Percentiles rank a stretch among this genome's conserved stretches.
These are phyloP conservation scores for Calypte anna DNA, from an alignment of 2,113 vertebrate species.

Conservation along the genomic window DNA sequence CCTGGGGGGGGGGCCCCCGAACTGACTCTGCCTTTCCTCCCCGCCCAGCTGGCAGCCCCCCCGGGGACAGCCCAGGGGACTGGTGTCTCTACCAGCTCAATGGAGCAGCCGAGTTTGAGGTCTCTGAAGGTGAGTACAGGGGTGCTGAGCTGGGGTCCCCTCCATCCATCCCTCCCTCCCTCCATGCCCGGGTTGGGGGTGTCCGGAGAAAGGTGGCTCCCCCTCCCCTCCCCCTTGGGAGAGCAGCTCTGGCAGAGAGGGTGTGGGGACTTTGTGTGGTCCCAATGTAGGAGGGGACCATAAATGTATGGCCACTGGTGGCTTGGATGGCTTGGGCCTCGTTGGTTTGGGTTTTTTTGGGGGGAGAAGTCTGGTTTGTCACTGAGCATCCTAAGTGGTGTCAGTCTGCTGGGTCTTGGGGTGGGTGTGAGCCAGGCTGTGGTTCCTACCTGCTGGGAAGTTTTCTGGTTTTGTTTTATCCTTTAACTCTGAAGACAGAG, in stretches of 20 bases:
- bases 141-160: neutral
- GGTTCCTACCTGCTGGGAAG: neutral
- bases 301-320: rapidly evolving
- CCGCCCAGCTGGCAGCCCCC: slow-evolving; percentile 35
- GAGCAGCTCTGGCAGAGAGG: no score
- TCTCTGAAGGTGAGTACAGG: slow-evolving; percentile 62
- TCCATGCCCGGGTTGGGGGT: neutral
- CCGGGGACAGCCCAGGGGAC: slow-evolving; percentile 41
- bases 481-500: neutral
- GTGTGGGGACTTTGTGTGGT: rapidly evolving
- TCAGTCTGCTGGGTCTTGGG: neutral
- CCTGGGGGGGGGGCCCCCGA: neutral
- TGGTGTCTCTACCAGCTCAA: slow-evolving; percentile 76
- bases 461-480: neutral
- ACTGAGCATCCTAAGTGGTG: neutral
- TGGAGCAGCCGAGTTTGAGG: slow-evolving; percentile 68
- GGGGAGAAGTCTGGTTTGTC: neutral
- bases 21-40: slow-evolving; percentile 38
- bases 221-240: no score
- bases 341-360: no score
- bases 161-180: no score
- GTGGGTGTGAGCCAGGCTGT: rapidly evolving
- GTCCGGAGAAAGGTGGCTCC: rapidly evolving
- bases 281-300: neutral
- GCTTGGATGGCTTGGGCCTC: rapidly evolving